These are phyloP conservation scores for Xerus inauris DNA, from an alignment of 2,113 vertebrate species.

Conservation along the genomic window DNA sequence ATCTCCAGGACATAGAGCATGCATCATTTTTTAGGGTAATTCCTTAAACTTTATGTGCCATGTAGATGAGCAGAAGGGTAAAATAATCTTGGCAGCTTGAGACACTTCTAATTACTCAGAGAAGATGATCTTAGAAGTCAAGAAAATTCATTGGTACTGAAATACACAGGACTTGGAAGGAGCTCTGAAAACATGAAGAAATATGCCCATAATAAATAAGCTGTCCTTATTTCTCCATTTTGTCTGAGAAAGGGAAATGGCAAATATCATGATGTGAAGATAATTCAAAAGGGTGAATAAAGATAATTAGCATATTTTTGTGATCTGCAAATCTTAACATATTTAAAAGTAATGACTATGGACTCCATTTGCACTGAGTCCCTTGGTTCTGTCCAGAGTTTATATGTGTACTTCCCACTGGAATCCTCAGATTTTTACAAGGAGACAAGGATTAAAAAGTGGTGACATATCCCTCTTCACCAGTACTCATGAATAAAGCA, in stretches of 20 bases:
- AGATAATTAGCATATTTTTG: background rate
- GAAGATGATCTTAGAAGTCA: background rate
- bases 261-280: background rate
- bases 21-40: background rate
- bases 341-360: background rate
- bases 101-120: background rate
- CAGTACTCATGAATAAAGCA: background rate
- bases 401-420: background rate
- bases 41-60: background rate
- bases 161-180: background rate
- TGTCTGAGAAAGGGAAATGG: background rate
- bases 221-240: background rate
- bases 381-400: background rate
- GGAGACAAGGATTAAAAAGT: background rate
- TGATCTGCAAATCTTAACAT: background rate
- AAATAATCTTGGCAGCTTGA: background rate
- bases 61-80: background rate
- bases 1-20: background rate
- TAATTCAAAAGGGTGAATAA: background rate
- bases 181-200: background rate
- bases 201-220: background rate
- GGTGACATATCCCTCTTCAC: accelerated
- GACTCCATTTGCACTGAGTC: background rate
- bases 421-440: background rate
- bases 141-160: background rate